A percentile compares a stretch with the other conserved stretches of the same genome.
phyloP scores from a whole-genome alignment of 2,113 vertebrate species.

The Rhynchomys soricoides region DNA sequence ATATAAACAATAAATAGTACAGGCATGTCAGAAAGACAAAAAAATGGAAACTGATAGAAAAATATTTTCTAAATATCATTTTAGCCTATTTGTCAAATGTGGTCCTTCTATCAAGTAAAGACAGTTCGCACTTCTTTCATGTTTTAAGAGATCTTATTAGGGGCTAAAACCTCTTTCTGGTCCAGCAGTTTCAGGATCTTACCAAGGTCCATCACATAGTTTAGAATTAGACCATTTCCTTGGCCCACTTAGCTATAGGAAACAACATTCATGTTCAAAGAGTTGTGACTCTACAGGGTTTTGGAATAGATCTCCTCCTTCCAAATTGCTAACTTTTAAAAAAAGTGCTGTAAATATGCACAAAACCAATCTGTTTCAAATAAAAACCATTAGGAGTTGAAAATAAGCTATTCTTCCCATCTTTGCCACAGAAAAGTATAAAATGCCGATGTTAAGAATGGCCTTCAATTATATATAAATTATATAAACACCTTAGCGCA shows the following conservation, averaged over 20 bases:
- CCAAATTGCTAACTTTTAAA: slow-evolving; percentile 34
- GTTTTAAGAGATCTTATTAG: slow-evolving; percentile 52
- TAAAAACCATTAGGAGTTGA: slow-evolving; percentile 22
- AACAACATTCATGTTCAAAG: slow-evolving; percentile 8
- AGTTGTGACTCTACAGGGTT: not conserved
- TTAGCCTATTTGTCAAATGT: slow-evolving; percentile 65
- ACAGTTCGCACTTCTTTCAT: slow-evolving; percentile 62
- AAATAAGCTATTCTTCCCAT: slow-evolving; percentile 36
- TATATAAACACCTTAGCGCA: slow-evolving; percentile 34
- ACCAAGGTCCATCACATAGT: slow-evolving; percentile 18
- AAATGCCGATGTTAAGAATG: slow-evolving; percentile 53
- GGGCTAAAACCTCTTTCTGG: slow-evolving; percentile 12
- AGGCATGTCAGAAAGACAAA: slow-evolving; percentile 65
- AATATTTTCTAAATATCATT: slow-evolving; percentile 68
- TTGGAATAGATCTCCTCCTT: not conserved
- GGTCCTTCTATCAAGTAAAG: slow-evolving; percentile 62
- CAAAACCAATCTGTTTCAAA: slow-evolving; percentile 36
- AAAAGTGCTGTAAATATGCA: slow-evolving; percentile 40
- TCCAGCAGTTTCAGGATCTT: slow-evolving; percentile 1
- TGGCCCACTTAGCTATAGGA: not conserved
- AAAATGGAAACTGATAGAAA: slow-evolving; percentile 56
- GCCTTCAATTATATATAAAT: slow-evolving; percentile 43
- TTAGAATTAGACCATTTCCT: not conserved
- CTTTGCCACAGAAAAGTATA: slow-evolving; percentile 46
- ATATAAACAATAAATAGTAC: slow-evolving; percentile 61